A percentile compares a stretch with the other conserved stretches of the same genome.
phyloP scores from a whole-genome alignment of 2,888 invertebrate genomes.

The Rotaria magnacalcarata region DNA sequence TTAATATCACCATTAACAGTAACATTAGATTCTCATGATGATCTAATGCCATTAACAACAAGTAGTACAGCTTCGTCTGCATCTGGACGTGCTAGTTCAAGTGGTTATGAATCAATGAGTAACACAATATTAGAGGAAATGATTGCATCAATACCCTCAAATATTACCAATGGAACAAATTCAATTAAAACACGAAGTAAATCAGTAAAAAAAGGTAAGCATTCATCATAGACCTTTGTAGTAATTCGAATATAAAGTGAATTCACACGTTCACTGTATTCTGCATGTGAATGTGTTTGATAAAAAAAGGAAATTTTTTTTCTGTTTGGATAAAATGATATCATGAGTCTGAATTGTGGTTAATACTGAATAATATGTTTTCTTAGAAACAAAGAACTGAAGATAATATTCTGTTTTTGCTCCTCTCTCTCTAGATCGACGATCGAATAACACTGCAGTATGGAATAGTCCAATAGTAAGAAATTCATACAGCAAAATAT shows the following conservation, averaged over 20 bases:
- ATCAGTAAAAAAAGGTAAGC: not conserved
- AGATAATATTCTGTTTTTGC: not conserved
- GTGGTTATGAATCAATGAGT: constrained; percentile 35
- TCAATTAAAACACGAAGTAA: constrained; percentile 5
- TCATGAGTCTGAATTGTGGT: too few species aligned
- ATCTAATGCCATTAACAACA: constrained; percentile 24
- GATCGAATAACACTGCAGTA: not conserved
- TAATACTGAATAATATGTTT: too few species aligned
- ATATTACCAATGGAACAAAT: not conserved
- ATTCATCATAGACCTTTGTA: not conserved
- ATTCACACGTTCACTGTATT: too few species aligned
- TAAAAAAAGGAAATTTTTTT: too few species aligned
- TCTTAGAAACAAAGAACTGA: too few species aligned
- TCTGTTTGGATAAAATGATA: too few species aligned
- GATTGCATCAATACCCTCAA: constrained; percentile 2
- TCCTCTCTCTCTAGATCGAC: not conserved
- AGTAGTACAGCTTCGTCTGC: constrained; percentile 8
- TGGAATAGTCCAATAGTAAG: not conserved
- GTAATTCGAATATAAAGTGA: too few species aligned
- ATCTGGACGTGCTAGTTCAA: constrained; percentile 34
- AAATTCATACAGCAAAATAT: too few species aligned
- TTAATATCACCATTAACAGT: constrained; percentile 12
- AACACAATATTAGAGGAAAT: constrained; percentile 9
- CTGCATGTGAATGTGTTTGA: too few species aligned
- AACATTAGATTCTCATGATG: constrained; percentile 27